Evolutionary conservation across 2,888 invertebrate genomes (phyloP).

Genomic region (Rhagium mordax): DNA sequence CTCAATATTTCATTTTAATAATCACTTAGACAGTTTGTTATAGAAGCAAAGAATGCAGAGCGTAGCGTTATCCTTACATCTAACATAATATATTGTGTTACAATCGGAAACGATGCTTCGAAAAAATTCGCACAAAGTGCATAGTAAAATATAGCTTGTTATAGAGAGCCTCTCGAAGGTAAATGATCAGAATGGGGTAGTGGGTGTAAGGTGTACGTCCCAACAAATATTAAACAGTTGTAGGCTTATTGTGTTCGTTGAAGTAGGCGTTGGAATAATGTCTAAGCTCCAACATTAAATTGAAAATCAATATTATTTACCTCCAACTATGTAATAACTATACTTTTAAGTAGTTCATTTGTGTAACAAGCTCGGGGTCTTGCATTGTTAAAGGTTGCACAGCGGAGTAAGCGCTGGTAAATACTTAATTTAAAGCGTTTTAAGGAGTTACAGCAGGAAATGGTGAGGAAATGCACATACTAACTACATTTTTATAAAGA

Average conservation of each 20-base stretch:
- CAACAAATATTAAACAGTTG: slow-evolving; percentile 43
- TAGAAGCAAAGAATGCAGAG: slow-evolving; percentile 13
- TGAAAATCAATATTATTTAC: slow-evolving; percentile 57
- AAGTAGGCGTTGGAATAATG: slow-evolving; percentile 58
- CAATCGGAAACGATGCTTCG: slow-evolving; percentile 20
- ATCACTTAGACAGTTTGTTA: slow-evolving; percentile 25
- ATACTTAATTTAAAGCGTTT: background rate
- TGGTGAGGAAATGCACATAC: no score
- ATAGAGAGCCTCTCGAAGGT: slow-evolving; percentile 39
- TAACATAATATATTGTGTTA: slow-evolving; percentile 20
- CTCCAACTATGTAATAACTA: slow-evolving; percentile 33
- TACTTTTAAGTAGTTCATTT: slow-evolving; percentile 36
- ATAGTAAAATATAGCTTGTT: slow-evolving; percentile 38
- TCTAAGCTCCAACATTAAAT: slow-evolving; percentile 51
- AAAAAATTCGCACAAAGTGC: slow-evolving; percentile 11
- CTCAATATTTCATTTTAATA: slow-evolving; percentile 31
- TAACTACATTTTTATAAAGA: no score
- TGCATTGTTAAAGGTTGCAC: background rate
- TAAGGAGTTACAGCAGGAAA: no score
- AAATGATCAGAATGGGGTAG: slow-evolving; percentile 43
- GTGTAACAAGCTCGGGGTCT: slow-evolving; percentile 3
- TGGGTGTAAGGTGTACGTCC: slow-evolving; percentile 44
- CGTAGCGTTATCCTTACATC: slow-evolving; percentile 10
- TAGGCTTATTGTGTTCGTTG: slow-evolving; percentile 50
- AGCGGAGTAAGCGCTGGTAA: background rate